These are phyloP conservation scores for Polylopha cassiicola DNA, from an alignment of 2,888 invertebrate species.

Conservation along the genomic window DNA sequence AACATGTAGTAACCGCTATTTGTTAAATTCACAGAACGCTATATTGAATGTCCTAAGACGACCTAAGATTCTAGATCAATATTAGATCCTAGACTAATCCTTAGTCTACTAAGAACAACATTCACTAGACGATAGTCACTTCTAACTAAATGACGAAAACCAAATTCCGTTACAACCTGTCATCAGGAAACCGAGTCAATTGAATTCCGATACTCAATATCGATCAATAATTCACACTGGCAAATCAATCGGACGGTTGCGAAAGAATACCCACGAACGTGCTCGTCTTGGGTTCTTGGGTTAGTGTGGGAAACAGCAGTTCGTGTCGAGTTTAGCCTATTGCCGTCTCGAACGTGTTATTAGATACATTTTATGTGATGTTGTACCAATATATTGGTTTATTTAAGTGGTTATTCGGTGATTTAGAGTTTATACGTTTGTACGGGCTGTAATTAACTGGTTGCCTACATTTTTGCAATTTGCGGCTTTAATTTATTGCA, in stretches of 20 bases:
- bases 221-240: slow-evolving; percentile 26
- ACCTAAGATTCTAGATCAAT: too few species aligned
- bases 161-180: slow-evolving; percentile 7
- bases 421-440: slow-evolving; percentile 25
- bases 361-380: slow-evolving; percentile 25
- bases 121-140: too few species aligned
- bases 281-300: slow-evolving; percentile 16
- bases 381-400: slow-evolving; percentile 37
- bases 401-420: slow-evolving; percentile 30
- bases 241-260: slow-evolving; percentile 22
- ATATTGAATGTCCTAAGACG: too few species aligned
- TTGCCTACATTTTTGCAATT: slow-evolving; percentile 3
- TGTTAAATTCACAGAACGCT: too few species aligned
- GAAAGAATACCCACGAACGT: slow-evolving; percentile 25
- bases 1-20: too few species aligned
- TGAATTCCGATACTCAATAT: slow-evolving; percentile 19
- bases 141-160: slow-evolving; percentile 1
- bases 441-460: slow-evolving; percentile 13
- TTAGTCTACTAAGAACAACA: too few species aligned
- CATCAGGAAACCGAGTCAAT: slow-evolving; percentile 14
- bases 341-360: slow-evolving; percentile 34
- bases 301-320: slow-evolving; percentile 39
- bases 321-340: slow-evolving; percentile 38
- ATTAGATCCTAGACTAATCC: too few species aligned
- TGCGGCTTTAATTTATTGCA: too few species aligned